phyloP scores from a whole-genome alignment of 1,140 invertebrate genomes.

The Drosophila pachea region DNA sequence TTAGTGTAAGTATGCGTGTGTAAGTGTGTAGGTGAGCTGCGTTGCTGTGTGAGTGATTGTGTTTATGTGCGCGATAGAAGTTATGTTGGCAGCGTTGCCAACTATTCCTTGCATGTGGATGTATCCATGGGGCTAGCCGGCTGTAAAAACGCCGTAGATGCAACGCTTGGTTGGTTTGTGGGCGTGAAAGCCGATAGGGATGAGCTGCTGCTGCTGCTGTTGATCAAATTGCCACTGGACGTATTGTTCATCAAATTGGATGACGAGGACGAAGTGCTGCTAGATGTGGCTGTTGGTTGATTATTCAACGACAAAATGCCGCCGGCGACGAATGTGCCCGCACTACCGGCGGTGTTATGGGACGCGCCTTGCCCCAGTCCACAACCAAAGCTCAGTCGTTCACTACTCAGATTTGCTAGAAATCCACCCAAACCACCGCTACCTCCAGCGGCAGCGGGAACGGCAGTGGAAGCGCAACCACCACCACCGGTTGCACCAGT shows the following conservation, averaged over 20 bases:
- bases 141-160: slow-evolving; percentile 79
- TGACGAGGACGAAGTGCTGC: slow-evolving; percentile 61
- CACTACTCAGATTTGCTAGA: slow-evolving; percentile 59
- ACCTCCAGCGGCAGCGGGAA: slow-evolving; percentile 8
- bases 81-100: slow-evolving; percentile 32
- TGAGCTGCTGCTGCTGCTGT: slow-evolving; percentile 67
- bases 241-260: slow-evolving; percentile 76
- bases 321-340: slow-evolving; percentile 61
- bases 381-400: slow-evolving; percentile 60
- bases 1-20: slow-evolving; percentile 34
- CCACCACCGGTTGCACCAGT: slow-evolving; percentile 20
- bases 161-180: slow-evolving; percentile 65
- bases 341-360: slow-evolving; percentile 23
- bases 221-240: slow-evolving; percentile 68
- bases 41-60: slow-evolving; percentile 12
- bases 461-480: slow-evolving; percentile 23
- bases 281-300: slow-evolving; percentile 43
- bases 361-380: slow-evolving; percentile 11
- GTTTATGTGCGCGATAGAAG: slow-evolving; percentile 27
- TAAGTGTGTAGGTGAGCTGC: slow-evolving; percentile 9
- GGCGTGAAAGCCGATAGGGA: slow-evolving; percentile 74
- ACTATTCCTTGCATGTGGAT: slow-evolving; percentile 79
- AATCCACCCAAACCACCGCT: slow-evolving; percentile 49
- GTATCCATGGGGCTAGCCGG: slow-evolving; percentile 86
- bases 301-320: slow-evolving; percentile 51